Conservation (phyloP, 2,888 invertebrate genomes). For the Pomacea canaliculata region DNA sequence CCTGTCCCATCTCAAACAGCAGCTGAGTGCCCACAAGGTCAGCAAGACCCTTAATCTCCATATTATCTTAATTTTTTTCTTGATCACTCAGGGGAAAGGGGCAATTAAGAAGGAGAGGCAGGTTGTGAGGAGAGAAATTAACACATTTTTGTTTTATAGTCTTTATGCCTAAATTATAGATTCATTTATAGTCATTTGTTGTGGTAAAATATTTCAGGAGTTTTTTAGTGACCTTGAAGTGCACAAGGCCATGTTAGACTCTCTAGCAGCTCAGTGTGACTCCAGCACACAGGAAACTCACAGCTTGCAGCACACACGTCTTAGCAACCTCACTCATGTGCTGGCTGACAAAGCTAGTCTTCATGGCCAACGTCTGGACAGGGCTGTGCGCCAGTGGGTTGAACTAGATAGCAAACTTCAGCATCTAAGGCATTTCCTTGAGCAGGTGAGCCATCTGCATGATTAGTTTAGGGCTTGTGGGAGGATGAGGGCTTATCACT, state of each 20-base stretch:
- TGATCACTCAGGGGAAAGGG: background rate
- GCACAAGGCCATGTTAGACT: conserved; percentile 64
- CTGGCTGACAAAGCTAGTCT: conserved; percentile 62
- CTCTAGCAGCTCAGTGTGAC: conserved; percentile 58
- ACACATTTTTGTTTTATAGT: no score
- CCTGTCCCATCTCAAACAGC: conserved; percentile 61
- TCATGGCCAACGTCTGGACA: conserved; percentile 59
- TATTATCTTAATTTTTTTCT: background rate
- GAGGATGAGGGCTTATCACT: no score
- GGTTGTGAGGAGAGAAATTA: no score
- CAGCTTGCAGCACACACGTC: conserved; percentile 49
- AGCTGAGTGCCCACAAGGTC: conserved; percentile 63
- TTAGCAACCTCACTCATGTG: conserved; percentile 54
- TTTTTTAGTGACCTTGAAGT: conserved; percentile 66
- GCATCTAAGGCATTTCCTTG: conserved; percentile 44
- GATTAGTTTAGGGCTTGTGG: no score
- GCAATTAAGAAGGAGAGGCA: no score
- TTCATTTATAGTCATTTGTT: no score
- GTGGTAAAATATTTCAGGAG: conserved; percentile 46
- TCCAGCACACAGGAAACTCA: conserved; percentile 49
- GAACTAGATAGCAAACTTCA: conserved; percentile 54
- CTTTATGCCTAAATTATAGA: no score
- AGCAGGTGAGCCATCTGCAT: conserved; percentile 28
- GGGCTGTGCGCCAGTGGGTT: conserved; percentile 59
- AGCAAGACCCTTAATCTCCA: background rate